Conservation (phyloP, 2,888 invertebrate species). For the Saturnia pavonia region DNA sequence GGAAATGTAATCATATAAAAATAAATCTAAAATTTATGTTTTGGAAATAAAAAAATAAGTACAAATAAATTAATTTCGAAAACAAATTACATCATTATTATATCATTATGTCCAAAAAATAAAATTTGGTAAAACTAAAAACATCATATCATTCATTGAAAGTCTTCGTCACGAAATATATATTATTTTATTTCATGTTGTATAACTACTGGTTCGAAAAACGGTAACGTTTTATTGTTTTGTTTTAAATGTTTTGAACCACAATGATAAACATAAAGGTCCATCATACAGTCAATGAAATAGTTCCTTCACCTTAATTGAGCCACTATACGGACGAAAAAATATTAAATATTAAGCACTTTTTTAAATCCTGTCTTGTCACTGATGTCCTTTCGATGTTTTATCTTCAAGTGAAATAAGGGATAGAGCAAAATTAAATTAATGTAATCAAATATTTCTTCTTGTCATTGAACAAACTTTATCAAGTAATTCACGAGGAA, state of each 20-base stretch:
- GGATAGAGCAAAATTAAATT: not conserved
- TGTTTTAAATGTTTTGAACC: not conserved
- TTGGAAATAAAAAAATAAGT: not conserved
- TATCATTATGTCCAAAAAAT: not conserved
- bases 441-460: not conserved
- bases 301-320: not conserved
- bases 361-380: constrained; percentile 6
- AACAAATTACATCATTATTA: too few relatives aligned
- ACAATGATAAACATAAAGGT: too few relatives aligned
- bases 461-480: not conserved
- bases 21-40: not conserved
- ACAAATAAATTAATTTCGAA: not conserved
- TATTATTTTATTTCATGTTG: not conserved
- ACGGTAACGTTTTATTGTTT: too few relatives aligned
- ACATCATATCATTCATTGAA: not conserved
- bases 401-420: not conserved
- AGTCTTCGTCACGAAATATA: not conserved
- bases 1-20: not conserved
- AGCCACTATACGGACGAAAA: not conserved
- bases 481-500: not conserved
- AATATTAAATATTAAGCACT: too few relatives aligned
- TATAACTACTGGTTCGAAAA: not conserved
- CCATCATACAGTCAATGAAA: too few relatives aligned
- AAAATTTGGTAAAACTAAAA: constrained; percentile 5
- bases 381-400: not conserved